Evolutionary conservation across 2,888 invertebrate genomes (phyloP), one percentile per base, ranked within the genome.

Genomic region (Amphipoea lucens): DNA sequence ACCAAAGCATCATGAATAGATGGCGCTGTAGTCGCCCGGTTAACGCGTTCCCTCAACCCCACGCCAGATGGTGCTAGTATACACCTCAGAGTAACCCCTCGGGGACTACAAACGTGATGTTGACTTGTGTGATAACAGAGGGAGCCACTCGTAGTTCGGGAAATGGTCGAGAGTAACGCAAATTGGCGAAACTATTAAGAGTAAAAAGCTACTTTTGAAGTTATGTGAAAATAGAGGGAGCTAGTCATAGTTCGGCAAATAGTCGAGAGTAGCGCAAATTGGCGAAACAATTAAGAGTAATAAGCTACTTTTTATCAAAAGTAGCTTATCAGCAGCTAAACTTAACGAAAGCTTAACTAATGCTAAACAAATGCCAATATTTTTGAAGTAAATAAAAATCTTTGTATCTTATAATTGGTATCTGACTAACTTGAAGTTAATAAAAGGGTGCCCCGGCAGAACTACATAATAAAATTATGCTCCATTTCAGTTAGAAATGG

Each of bases 1-100:
- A 20, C 7, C 4, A 20, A 45, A n/a, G 5, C 12, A 20, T 36
- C 14, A 40, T 60, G 9, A 67, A 60, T 57, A 60, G 76, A 74
- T 14, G 60, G 11, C 20, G 9, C n/a, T 54, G 45, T 36, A 51
- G 70, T 20, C 51, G 2, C 11, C 29, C 0, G 17, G 40, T 23
- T 17, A 20, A n/a, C 23, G 4, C 6, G 23, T 29, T 68, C 11
- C 1, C 2, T 23, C n/a, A 36, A 67, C 85, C 74, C 71, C 12
- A 1, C 74, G 65, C 14, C 17, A 81, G 85, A 73, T 85, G 75
- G 77, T 60, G 57, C 9, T 73, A 14, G 7, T 29, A 29, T n/a
- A 5, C 14, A 70, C 7, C 54, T 17, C 14, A 36, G 14, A 23
- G 4, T 23, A 54, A 36, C 4, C 23, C 9, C 36, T 36, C 23